Conservation (phyloP, 2,113 vertebrate genomes). For the Andinoacara biseriatus region DNA sequence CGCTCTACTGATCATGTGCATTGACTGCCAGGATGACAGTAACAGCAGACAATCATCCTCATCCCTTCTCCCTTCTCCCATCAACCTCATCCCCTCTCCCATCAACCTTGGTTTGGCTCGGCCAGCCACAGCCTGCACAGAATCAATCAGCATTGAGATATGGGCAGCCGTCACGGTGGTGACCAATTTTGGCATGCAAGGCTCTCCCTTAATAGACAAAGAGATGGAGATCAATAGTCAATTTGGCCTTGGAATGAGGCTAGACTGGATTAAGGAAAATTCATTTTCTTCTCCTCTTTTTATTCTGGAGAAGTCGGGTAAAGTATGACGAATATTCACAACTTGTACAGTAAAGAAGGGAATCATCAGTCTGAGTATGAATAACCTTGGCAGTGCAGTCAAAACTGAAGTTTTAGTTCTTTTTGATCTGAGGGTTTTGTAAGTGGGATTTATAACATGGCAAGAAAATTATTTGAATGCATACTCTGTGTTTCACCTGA, state of each 20-base stretch:
- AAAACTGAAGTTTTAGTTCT: not conserved
- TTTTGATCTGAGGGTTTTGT: not conserved
- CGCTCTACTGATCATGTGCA: slow-evolving; percentile 64
- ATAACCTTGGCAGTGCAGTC: slow-evolving; percentile 29
- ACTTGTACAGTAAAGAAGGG: slow-evolving; percentile 13
- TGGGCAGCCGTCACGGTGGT: slow-evolving; percentile 53
- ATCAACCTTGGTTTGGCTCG: slow-evolving; percentile 50
- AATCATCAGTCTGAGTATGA: slow-evolving; percentile 14
- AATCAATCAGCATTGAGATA: slow-evolving; percentile 78
- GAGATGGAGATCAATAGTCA: slow-evolving; percentile 81
- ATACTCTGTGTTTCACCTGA: not conserved
- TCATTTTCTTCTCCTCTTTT: slow-evolving; percentile 59
- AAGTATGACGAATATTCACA: slow-evolving; percentile 55
- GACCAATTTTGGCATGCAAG: slow-evolving; percentile 72
- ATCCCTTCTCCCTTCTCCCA: slow-evolving; percentile 36
- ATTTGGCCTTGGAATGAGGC: slow-evolving; percentile 76
- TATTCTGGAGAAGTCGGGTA: slow-evolving; percentile 1
- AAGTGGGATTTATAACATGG: not conserved
- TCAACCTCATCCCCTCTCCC: slow-evolving; percentile 54
- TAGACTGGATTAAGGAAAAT: slow-evolving; percentile 69
- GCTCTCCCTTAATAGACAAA: slow-evolving; percentile 73
- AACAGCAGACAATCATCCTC: slow-evolving; percentile 64
- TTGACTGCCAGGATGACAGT: slow-evolving; percentile 40
- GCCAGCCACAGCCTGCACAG: slow-evolving; percentile 49
- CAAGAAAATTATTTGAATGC: not conserved